Percentiles rank a stretch among this genome's conserved stretches.
Conservation (phyloP, 1,140 invertebrate genomes). For the Tetramorium parvispinum region DNA sequence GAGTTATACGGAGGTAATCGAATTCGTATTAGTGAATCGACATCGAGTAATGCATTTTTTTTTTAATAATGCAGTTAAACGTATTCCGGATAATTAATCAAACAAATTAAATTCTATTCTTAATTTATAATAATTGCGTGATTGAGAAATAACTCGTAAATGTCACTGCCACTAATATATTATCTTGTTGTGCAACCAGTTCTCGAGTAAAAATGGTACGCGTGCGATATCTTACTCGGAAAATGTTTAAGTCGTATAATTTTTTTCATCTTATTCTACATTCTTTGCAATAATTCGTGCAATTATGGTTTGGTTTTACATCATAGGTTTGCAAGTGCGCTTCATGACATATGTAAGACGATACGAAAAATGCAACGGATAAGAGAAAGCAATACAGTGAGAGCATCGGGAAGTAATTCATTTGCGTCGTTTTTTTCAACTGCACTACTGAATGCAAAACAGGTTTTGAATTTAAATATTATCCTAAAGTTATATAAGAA, state of each 20-base stretch:
- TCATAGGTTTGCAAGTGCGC: neutral
- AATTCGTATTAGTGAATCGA: neutral
- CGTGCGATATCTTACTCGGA: neutral
- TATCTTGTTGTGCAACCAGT: neutral
- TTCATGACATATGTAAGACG: neutral
- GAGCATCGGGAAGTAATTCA: neutral
- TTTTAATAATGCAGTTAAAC: neutral
- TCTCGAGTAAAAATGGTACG: neutral
- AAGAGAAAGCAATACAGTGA: constrained; percentile 32
- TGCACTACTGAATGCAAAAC: neutral
- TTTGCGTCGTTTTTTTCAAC: neutral
- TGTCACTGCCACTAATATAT: neutral
- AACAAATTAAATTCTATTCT: neutral
- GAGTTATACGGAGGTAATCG: neutral
- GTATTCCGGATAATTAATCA: neutral
- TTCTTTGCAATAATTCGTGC: neutral
- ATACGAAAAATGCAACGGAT: constrained; percentile 8
- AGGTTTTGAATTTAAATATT: constrained; percentile 4
- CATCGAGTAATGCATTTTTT: neutral
- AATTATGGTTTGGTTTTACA: neutral
- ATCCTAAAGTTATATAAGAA: neutral
- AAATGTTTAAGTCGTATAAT: neutral
- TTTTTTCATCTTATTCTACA: neutral
- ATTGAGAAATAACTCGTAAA: neutral
- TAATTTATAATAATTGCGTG: neutral